A percentile compares a stretch with the other conserved stretches of the same genome.
phyloP scores from a whole-genome alignment of 2,113 vertebrate genomes.

The Vireo altiloquus region DNA sequence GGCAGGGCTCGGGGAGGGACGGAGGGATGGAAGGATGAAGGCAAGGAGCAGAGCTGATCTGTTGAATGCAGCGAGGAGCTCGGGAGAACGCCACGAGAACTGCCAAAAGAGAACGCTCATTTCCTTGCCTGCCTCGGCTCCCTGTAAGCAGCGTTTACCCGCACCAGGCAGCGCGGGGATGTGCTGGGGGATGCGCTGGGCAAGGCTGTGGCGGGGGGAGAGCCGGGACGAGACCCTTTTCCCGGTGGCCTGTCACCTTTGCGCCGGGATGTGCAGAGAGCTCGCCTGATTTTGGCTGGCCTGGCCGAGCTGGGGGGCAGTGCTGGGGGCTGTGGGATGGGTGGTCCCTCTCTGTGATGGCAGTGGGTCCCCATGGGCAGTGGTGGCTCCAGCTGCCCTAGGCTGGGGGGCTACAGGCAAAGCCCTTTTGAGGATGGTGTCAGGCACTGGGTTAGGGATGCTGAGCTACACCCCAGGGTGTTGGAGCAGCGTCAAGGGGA shows the following conservation, averaged over 20 bases:
- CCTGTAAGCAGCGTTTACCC: neutral
- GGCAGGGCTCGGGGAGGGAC: neutral
- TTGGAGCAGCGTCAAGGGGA: fast-evolving
- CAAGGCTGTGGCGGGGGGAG: fast-evolving
- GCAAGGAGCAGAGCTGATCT: neutral
- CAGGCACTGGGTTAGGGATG: neutral
- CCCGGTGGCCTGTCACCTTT: neutral
- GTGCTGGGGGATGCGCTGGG: neutral
- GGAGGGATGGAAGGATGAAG: neutral
- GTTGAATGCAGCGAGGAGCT: conserved; percentile 12
- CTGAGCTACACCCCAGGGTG: neutral
- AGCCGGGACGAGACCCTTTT: neutral
- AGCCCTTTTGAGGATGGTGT: neutral
- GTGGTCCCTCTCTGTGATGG: neutral
- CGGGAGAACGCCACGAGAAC: neutral
- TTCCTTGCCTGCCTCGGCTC: neutral
- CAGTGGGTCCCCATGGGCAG: fast-evolving
- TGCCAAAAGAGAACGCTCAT: neutral
- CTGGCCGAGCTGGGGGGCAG: neutral
- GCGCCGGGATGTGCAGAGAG: neutral
- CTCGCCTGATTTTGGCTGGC: neutral
- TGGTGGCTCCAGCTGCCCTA: neutral
- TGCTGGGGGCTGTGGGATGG: fast-evolving
- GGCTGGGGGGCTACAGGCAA: neutral
- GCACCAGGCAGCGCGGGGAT: neutral